These are phyloP conservation scores for Laodelphax striatellus DNA, from an alignment of 1,140 invertebrate genomes.

Conservation along the genomic window DNA sequence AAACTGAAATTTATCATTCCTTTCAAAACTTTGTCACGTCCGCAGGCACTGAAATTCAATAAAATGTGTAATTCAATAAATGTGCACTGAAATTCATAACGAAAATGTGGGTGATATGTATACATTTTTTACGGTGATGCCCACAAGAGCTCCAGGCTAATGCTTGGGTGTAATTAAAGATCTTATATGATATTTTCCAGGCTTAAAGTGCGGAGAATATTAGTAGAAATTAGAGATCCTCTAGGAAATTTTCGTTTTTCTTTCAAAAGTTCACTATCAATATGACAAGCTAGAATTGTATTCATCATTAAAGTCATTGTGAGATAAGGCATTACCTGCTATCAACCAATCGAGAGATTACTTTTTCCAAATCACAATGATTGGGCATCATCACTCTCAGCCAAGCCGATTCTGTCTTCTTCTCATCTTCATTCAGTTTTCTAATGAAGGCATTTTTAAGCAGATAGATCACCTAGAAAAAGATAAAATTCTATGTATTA, in stretches of 20 bases:
- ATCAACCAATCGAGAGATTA: constrained; percentile 36
- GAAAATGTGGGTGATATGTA: too few species aligned
- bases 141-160: too few species aligned
- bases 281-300: too few species aligned
- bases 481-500: neutral
- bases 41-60: constrained; percentile 32
- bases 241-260: too few species aligned
- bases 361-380: constrained; percentile 30
- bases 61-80: too few species aligned
- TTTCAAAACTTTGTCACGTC: constrained; percentile 38
- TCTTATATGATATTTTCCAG: too few species aligned
- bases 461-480: constrained; percentile 34
- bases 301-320: constrained; percentile 13
- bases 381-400: constrained; percentile 32
- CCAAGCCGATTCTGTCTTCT: constrained; percentile 37
- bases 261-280: too few species aligned
- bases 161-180: too few species aligned
- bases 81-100: constrained; percentile 32
- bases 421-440: constrained; percentile 35
- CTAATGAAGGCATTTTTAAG: constrained; percentile 34
- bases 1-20: constrained; percentile 41
- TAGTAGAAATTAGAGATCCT: too few species aligned
- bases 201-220: too few species aligned
- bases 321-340: constrained; percentile 32
- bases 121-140: too few species aligned